Evolutionary conservation across 1,140 invertebrate species (phyloP).

Genomic region (Pseudomyrmex flavicornis): DNA sequence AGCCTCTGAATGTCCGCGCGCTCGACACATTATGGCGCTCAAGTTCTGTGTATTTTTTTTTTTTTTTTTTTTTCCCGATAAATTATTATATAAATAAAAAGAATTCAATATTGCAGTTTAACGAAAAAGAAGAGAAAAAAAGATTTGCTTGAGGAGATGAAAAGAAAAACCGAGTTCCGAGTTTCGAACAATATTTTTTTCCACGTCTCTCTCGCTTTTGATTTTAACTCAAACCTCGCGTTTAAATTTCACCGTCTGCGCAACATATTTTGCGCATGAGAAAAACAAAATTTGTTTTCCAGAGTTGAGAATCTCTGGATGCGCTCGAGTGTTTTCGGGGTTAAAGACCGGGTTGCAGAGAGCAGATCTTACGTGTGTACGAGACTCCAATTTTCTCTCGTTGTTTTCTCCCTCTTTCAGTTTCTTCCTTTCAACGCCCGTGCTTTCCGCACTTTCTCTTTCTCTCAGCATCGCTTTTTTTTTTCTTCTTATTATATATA

Average conservation of each 20-base stretch:
- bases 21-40: constrained; percentile 46
- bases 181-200: too few species aligned
- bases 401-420: constrained; percentile 62
- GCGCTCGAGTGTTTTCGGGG: constrained; percentile 65
- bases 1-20: constrained; percentile 39
- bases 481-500: background rate
- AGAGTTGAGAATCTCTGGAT: constrained; percentile 67
- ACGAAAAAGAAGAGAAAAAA: too few species aligned
- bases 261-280: too few species aligned
- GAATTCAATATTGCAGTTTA: too few species aligned
- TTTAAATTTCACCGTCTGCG: background rate
- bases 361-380: constrained; percentile 73
- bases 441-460: constrained; percentile 45
- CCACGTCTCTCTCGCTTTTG: background rate
- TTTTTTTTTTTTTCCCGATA: background rate
- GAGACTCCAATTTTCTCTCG: constrained; percentile 74
- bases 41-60: background rate
- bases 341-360: constrained; percentile 75
- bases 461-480: constrained; percentile 25
- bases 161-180: too few species aligned
- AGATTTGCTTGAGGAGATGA: too few species aligned
- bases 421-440: constrained; percentile 27
- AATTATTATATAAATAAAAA: too few species aligned
- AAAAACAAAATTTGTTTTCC: constrained; percentile 14
- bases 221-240: background rate